Evolutionary conservation across 2,797 vertebrate species (phyloP).

Genomic region (Xenops minutus): DNA sequence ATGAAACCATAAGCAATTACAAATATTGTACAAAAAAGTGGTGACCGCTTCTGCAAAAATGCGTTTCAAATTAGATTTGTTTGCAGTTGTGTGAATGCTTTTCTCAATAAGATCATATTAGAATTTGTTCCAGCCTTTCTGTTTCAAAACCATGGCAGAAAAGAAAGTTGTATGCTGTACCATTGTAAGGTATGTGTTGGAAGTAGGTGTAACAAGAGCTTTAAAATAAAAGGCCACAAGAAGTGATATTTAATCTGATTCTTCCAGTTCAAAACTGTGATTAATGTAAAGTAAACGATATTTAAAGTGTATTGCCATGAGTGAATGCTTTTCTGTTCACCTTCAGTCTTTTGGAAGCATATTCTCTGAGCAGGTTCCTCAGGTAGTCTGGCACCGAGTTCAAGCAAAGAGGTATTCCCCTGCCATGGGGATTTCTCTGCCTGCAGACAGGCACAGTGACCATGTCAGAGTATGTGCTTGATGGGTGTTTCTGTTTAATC

Average conservation of each 20-base stretch:
- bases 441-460: background rate
- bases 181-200: background rate
- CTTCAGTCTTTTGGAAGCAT: background rate
- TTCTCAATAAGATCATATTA: background rate
- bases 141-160: background rate
- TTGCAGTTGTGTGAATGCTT: background rate
- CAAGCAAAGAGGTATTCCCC: rapidly evolving
- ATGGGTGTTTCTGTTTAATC: background rate
- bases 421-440: background rate
- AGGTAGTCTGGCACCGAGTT: rapidly evolving
- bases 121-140: background rate
- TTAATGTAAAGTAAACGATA: background rate
- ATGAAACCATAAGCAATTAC: background rate
- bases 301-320: background rate
- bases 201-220: background rate
- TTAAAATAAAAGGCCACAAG: background rate
- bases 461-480: rapidly evolving
- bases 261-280: background rate
- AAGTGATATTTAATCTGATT: background rate
- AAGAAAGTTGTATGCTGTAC: background rate
- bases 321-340: background rate
- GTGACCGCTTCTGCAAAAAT: background rate
- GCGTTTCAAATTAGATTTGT: background rate
- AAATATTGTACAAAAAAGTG: background rate
- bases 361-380: background rate